Conservation (phyloP, 2,797 vertebrate genomes). For the Allobates femoralis region DNA sequence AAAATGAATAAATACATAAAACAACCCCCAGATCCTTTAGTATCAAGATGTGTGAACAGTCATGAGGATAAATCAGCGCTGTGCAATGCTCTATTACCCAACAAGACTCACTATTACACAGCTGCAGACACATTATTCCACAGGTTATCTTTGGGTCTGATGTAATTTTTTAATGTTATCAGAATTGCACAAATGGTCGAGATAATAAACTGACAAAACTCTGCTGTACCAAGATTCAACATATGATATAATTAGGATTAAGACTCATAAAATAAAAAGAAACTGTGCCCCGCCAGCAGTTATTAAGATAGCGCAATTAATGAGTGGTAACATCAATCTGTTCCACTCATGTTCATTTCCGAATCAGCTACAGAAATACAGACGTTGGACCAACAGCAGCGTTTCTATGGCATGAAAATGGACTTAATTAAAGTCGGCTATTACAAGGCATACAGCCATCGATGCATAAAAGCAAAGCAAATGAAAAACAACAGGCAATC, state of each 20-base stretch:
- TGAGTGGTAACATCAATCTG: neutral
- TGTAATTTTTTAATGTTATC: no score
- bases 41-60: no score
- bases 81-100: no score
- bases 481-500: slow-evolving; percentile 29
- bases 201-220: no score
- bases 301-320: neutral
- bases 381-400: neutral
- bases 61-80: no score
- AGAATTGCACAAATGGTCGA: no score
- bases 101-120: no score
- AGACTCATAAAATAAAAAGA: neutral
- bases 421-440: slow-evolving; percentile 32
- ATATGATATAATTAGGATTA: neutral
- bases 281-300: neutral
- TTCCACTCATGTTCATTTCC: neutral
- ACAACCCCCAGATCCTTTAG: no score
- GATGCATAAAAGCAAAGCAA: slow-evolving; percentile 24
- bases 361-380: neutral
- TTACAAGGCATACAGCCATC: slow-evolving; percentile 13
- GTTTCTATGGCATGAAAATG: neutral
- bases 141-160: no score
- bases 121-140: no score
- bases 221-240: neutral
- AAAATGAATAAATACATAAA: no score